Percentiles rank a stretch among this genome's conserved stretches.
These are phyloP conservation scores for Lycocerus yunnanus DNA, from an alignment of 2,888 invertebrate species.

Conservation along the genomic window DNA sequence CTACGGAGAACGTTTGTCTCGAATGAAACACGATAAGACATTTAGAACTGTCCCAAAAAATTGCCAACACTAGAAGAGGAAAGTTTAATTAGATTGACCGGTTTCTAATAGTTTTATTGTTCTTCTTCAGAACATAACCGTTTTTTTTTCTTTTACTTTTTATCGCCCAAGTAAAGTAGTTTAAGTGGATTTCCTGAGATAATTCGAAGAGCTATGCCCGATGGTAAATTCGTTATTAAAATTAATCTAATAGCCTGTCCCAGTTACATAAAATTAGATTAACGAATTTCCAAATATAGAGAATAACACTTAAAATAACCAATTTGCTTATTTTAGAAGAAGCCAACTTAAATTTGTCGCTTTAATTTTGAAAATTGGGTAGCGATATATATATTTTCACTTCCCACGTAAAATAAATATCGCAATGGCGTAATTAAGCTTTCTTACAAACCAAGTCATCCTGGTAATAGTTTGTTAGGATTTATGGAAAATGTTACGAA, in stretches of 20 bases:
- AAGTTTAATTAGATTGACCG: not conserved
- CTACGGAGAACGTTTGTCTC: not conserved
- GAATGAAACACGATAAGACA: not conserved
- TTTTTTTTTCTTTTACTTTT: not conserved
- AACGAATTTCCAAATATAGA: not conserved
- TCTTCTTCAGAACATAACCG: not conserved
- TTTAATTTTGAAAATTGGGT: not conserved
- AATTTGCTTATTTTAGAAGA: not conserved
- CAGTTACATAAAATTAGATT: conserved; percentile 1
- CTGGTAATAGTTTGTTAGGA: conserved; percentile 10
- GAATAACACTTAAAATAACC: not conserved
- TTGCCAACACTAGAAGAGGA: not conserved
- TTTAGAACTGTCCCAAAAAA: not conserved
- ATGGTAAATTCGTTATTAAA: not conserved
- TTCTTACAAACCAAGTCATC: not conserved
- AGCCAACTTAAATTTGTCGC: not conserved
- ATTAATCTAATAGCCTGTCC: conserved; percentile 3
- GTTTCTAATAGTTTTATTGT: not conserved
- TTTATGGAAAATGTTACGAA: not conserved
- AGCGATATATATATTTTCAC: not conserved
- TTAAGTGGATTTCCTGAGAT: not conserved
- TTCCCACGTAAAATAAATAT: not conserved
- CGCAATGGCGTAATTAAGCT: conserved; percentile 4
- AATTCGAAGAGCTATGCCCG: no score
- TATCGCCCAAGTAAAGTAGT: not conserved